Percentiles rank a stretch among this genome's conserved stretches.
These are phyloP conservation scores for Chloropsis hardwickii DNA, from an alignment of 2,113 vertebrate genomes.

Conservation along the genomic window DNA sequence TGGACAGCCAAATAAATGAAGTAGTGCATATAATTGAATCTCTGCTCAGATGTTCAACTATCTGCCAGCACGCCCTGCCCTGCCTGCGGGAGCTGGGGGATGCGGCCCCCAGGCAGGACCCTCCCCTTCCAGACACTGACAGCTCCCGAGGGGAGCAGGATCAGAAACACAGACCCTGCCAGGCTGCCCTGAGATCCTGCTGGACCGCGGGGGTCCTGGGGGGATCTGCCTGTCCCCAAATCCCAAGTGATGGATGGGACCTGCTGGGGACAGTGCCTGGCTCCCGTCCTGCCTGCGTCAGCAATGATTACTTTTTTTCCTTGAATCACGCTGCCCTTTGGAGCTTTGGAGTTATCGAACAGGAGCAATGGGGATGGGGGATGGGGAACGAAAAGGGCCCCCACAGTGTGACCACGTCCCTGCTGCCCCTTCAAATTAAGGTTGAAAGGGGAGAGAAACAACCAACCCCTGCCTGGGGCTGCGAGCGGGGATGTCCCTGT, in stretches of 20 bases:
- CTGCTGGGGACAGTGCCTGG: neutral
- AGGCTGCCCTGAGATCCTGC: neutral
- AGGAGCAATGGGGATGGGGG: neutral
- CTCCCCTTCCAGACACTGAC: neutral
- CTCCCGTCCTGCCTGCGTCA: neutral
- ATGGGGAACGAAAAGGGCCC: neutral
- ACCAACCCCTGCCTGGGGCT: neutral
- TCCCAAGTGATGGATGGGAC: neutral
- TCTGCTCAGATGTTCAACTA: neutral
- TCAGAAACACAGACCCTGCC: neutral
- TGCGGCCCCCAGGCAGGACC: neutral
- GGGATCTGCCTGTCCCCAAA: neutral
- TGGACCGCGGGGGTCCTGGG: neutral
- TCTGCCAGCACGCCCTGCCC: neutral
- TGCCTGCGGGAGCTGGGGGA: neutral
- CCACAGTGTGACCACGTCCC: neutral
- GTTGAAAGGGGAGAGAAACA: neutral
- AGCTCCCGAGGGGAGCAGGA: neutral
- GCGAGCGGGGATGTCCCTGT: neutral
- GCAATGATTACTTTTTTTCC: neutral
- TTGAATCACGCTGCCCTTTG: neutral
- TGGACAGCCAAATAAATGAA: conserved; percentile 48
- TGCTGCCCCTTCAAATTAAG: neutral
- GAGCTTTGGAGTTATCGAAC: neutral
- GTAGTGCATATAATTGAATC: conserved; percentile 48